These are phyloP conservation scores for Heptranchias perlo DNA, from an alignment of 2,113 vertebrate species.

Conservation along the genomic window DNA sequence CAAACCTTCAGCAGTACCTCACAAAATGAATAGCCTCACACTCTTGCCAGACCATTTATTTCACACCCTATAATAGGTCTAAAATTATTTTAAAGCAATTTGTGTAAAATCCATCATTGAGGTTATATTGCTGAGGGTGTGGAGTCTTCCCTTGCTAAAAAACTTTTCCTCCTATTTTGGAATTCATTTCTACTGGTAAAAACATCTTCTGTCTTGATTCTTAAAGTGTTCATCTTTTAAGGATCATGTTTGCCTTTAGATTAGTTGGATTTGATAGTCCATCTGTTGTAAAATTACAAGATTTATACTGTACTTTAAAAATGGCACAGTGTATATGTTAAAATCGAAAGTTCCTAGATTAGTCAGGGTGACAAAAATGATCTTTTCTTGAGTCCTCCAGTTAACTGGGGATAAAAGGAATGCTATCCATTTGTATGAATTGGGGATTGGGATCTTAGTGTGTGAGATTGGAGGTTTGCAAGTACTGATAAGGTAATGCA, in stretches of 20 bases:
- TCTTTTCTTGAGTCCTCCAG: not conserved
- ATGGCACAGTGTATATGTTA: too few species aligned
- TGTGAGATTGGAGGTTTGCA: not conserved
- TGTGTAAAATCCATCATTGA: not conserved
- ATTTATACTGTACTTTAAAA: not conserved
- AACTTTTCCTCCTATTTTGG: too few species aligned
- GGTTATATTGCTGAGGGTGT: not conserved
- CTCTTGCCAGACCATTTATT: not conserved
- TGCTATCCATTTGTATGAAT: not conserved
- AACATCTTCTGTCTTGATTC: not conserved
- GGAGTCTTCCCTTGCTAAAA: too few species aligned
- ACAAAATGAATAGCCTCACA: not conserved
- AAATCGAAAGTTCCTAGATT: not conserved
- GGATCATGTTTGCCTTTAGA: not conserved
- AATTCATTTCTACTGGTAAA: too few species aligned
- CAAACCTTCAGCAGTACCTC: not conserved
- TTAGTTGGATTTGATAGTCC: not conserved
- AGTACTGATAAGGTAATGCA: not conserved
- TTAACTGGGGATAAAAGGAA: not conserved
- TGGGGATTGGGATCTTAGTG: not conserved
- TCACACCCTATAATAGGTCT: too few species aligned
- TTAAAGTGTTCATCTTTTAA: too few species aligned
- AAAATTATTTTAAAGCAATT: constrained; percentile 4
- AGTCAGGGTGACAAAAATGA: not conserved
- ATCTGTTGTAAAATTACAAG: not conserved